Evolutionary conservation across 2,113 vertebrate genomes (phyloP), one percentile per base, ranked within the genome.

Genomic region (Philantomba maxwellii): DNA sequence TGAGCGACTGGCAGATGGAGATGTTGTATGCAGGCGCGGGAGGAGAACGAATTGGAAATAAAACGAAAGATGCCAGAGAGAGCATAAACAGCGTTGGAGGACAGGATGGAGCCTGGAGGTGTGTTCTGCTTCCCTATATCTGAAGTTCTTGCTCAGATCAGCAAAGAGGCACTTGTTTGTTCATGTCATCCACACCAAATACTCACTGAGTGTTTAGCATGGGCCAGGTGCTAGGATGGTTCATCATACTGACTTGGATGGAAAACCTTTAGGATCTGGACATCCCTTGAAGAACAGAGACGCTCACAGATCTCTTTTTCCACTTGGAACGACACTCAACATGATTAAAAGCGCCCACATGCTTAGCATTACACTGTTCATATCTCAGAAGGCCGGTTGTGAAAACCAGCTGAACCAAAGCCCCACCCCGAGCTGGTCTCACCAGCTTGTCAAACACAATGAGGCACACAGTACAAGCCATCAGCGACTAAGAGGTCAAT

Each of bases 1-100:
- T 30, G 75, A 97, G 97, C 88, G 53, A 94, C 96, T 98, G 96
- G 97, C 98, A 98, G 98, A 98, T 98, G 98, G 97, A 98, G 97
- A 97, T 87, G 96, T 87, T 97, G 96, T 64, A 45, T 97, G 95
- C 94, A 57, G 95, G 96, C 90, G 97, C 97, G 94, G 96, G 96
- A 98, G 97, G 97, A 96, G 83, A 94, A 87, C 58, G 14, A 75
- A 96, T 96, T 96, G 96, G 97, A 97, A 97, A 97, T 96, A 95
- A 97, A 96, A 96, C 2, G 89, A 94, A 82, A 96, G 96, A 94
- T 84, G 93, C 97, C 93, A 89, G 73, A 55, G 97, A 89, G 93
- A 96, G 55, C 93, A 97, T 91, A 93, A 94, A 96, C 94, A 95
- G 97, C 93, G 80, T 77, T 85, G 93, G 97, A 95, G 93, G 94